Evolutionary conservation across 2,888 invertebrate genomes (phyloP), one percentile per base, ranked within the genome.

Genomic region (Lucinisca nassula): DNA sequence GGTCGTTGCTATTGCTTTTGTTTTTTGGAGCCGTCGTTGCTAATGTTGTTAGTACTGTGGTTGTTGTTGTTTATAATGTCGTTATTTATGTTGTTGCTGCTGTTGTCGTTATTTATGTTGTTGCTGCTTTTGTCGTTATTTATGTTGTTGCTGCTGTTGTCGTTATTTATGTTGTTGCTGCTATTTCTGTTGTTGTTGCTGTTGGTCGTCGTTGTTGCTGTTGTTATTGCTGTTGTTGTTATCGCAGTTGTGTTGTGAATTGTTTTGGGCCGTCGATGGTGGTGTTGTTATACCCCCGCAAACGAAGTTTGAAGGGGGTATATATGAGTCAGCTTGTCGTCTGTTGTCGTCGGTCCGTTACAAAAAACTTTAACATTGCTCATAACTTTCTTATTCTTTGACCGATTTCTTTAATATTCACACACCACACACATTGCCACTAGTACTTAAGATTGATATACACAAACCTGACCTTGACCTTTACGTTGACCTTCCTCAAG

Each of bases 61-160:
- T 27, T 30, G 67, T 77, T 45, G 40, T 10, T 77, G 67, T 17
- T 27, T 40, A 49, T 10, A 45, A 61, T 72, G 45, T 73, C 17
- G 55, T 79, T n/a, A 75, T 17, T 35, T 49, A 70, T 74, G 79
- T 37, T 6, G 61, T 37, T 10, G 79, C 10, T 24, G 75, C 76
- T 75, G 79, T 30, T 12, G 51, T 30, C 67, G 80, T 45, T 10
- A 30, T 61, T 77, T 76, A 27, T 45, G 67, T 24, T 77, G 70
- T 67, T 76, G 67, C 35, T 58, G 21, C 37, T 55, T 45, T 24
- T 76, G 76, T 74, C 58, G 40, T 21, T 61, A 40, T 55, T 49
- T 74, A 79, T 38, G 76, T 51, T 45, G 79, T 45, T 45, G 45
- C 14, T 35, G 49, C n/a, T 61, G 75, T 21, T 38, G 78, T 73